These are phyloP conservation scores for Myiagra hebetior DNA, from an alignment of 2,113 vertebrate species.

Conservation along the genomic window DNA sequence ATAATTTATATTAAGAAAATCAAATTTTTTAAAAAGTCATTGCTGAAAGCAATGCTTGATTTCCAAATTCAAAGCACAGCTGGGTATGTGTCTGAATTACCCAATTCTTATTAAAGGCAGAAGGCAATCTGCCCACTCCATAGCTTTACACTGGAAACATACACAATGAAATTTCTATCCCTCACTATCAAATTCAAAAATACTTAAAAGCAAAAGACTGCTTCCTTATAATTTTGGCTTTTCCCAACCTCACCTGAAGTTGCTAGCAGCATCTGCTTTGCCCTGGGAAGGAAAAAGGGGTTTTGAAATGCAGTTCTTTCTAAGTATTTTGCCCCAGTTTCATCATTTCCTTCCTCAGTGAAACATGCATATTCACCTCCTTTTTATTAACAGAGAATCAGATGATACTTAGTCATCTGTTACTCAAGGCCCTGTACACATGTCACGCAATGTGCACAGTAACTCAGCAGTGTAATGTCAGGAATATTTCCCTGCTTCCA, in stretches of 20 bases:
- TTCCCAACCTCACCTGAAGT: background rate
- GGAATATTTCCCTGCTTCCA: background rate
- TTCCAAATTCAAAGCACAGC: conserved; percentile 61
- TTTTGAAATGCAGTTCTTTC: conserved; percentile 10
- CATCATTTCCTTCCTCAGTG: conserved; percentile 43
- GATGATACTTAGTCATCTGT: conserved; percentile 47
- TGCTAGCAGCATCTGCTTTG: background rate
- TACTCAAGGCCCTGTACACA: background rate
- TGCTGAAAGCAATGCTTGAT: background rate
- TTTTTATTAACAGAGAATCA: conserved; percentile 26
- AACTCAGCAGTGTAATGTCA: background rate
- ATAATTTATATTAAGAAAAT: conserved; percentile 59
- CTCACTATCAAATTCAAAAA: background rate
- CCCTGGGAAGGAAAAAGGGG: background rate
- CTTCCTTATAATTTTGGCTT: background rate
- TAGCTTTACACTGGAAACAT: background rate
- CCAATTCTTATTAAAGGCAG: background rate
- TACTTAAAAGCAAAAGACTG: background rate
- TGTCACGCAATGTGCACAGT: background rate
- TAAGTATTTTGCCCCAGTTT: background rate
- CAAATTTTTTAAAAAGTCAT: conserved; percentile 6
- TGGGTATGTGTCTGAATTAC: background rate
- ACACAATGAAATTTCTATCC: background rate
- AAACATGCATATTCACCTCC: conserved; percentile 13
- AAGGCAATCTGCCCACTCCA: background rate